Percentiles rank a stretch among this genome's conserved stretches.
Evolutionary conservation across 2,113 vertebrate species (phyloP).

Genomic region (Rhadina sibilatrix): DNA sequence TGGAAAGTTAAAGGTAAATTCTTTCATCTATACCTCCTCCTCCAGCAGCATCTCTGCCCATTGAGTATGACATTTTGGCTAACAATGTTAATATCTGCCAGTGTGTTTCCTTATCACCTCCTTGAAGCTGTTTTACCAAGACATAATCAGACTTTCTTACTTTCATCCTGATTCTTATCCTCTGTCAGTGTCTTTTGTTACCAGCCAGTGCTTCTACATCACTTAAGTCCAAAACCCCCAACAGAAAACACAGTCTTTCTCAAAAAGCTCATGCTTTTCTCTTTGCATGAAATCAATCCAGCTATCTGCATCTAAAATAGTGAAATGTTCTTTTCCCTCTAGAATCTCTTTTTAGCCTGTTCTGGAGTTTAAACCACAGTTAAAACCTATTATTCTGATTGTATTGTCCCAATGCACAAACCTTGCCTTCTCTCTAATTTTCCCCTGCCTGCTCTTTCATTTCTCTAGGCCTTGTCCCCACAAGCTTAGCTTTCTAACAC

Average conservation of each 20-base stretch:
- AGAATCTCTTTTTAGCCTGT: neutral
- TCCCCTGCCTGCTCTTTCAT: neutral
- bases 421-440: neutral
- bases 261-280: neutral
- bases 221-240: neutral
- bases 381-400: neutral
- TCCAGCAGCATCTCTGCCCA: neutral
- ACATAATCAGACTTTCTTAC: neutral
- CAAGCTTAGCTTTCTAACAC: neutral
- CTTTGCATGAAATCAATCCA: neutral
- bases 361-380: neutral
- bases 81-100: neutral
- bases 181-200: neutral
- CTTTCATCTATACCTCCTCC: neutral
- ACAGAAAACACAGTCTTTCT: neutral
- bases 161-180: neutral
- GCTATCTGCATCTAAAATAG: neutral
- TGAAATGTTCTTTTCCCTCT: neutral
- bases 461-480: neutral
- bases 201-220: neutral
- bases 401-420: neutral
- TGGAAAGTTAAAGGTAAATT: neutral
- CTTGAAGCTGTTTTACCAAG: neutral
- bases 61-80: neutral
- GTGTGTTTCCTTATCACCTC: neutral